These are phyloP conservation scores for Enteromius unitaeniatus DNA, from an alignment of 2,797 vertebrate species.

Conservation along the genomic window DNA sequence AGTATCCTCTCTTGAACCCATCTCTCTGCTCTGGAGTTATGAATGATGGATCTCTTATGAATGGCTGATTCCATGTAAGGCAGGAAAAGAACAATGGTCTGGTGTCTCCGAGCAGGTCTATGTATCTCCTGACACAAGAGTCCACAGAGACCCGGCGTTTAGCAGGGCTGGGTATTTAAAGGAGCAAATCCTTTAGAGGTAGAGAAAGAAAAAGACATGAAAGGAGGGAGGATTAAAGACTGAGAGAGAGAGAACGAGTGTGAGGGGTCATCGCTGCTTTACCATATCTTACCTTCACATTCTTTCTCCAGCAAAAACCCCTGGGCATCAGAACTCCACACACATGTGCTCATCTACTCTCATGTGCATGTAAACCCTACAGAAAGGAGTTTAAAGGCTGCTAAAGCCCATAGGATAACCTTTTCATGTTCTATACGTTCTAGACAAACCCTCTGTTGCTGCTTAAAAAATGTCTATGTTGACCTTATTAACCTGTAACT, in stretches of 20 bases:
- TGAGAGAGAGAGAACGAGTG: background rate
- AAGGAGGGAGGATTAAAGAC: slow-evolving; percentile 1
- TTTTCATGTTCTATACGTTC: background rate
- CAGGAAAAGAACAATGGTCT: background rate
- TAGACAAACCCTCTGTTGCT: too few relatives aligned
- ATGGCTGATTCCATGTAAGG: slow-evolving; percentile 28
- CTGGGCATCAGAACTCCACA: slow-evolving; percentile 22
- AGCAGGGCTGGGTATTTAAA: slow-evolving; percentile 13
- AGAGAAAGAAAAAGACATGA: slow-evolving; percentile 4
- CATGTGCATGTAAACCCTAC: slow-evolving; percentile 19
- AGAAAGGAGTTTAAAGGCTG: background rate
- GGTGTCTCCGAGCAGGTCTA: background rate
- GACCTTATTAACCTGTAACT: background rate
- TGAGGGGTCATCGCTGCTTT: slow-evolving; percentile 34
- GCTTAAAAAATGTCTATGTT: background rate
- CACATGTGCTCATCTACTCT: background rate
- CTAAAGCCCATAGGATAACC: background rate
- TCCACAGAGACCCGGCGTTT: slow-evolving; percentile 1
- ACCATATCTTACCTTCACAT: slow-evolving; percentile 41
- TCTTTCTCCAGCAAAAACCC: slow-evolving; percentile 22
- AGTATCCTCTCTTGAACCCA: slow-evolving; percentile 25
- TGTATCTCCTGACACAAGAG: background rate
- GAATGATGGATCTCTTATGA: slow-evolving; percentile 18
- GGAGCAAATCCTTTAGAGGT: slow-evolving; percentile 30
- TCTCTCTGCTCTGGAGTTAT: slow-evolving; percentile 10